Base-by-base conservation (phyloP, 2,797 vertebrate species). In the Cryptoblepharus egeriae region DNA sequence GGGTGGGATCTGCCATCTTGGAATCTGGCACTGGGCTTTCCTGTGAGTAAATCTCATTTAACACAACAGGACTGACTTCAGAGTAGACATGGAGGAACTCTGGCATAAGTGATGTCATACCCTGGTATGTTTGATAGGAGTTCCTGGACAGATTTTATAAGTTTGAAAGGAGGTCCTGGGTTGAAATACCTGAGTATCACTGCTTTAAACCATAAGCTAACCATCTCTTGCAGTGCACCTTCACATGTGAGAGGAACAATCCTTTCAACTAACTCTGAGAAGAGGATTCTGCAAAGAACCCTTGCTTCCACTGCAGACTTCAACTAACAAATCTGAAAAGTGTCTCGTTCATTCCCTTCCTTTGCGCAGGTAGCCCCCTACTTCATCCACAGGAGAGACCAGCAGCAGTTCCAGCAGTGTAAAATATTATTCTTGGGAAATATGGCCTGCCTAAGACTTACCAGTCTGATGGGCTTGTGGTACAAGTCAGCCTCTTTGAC, bases 391-490 rank as follows among this genome's bases (percentile, higher is more conserved):
- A 52, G 52, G 75, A 81, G 75, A 22, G 15, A 83, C 15, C 75
- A 49, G 11, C 86, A 90, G 84, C 86, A 90, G 84, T 39, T 63
- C 18, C 73, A 57, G 1, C 68, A 22, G 13, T 22, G 18, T 22
- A 28, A 58, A 35, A 15, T 9, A 49, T 16, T 20, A 2, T 37
- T 32, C 35, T 30, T 26, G 11, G 35, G 52, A 70, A 22, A 18
- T 1, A 18, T 11, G 5, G 26, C 13, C 49, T 49, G 26, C 32
- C 32, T 10, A 13, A 32, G 63, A 75, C 92, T 83, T 93, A 98
- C 98, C 98, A 99, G 98, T 93, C 97, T 97, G 94, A 99, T 96
- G 58, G 98, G 98, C 93, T 97, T 97, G 79, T 96, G 96, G 28
- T 76, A 93, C 60, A 99, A 96, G 91, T 98, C 97, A 0, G 94